Conservation (phyloP, 1,140 invertebrate species). For the Sitophilus oryzae region DNA sequence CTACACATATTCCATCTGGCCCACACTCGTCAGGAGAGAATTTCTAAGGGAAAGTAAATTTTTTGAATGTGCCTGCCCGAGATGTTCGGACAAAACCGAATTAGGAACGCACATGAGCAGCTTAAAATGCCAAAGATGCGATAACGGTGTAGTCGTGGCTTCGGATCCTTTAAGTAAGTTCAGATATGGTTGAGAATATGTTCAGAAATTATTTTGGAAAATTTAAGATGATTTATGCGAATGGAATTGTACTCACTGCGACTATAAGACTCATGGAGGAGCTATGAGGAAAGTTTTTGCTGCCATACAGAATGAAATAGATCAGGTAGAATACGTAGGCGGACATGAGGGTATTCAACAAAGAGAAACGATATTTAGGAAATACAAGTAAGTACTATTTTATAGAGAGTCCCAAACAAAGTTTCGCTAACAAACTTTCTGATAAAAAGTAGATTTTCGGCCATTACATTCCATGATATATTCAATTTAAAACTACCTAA, state of each 20-base stretch:
- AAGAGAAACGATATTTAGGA: constrained; percentile 51
- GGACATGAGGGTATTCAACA: constrained; percentile 42
- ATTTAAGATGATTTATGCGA: constrained; percentile 53
- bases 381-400: constrained; percentile 49
- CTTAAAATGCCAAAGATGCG: constrained; percentile 68
- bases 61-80: constrained; percentile 65
- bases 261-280: constrained; percentile 52
- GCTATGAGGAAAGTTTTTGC: constrained; percentile 54
- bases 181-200: background rate
- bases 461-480: too few species aligned
- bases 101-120: constrained; percentile 69
- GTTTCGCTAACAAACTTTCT: too few species aligned
- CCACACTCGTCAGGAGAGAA: constrained; percentile 63
- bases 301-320: constrained; percentile 59
- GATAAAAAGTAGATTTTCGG: too few species aligned
- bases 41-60: constrained; percentile 68
- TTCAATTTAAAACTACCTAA: too few species aligned
- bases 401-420: too few species aligned
- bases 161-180: constrained; percentile 59
- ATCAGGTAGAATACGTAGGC: constrained; percentile 46
- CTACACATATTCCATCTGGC: constrained; percentile 71
- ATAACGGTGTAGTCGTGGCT: constrained; percentile 61
- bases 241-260: constrained; percentile 71
- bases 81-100: constrained; percentile 71
- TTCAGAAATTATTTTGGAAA: too few species aligned